A percentile compares a stretch with the other conserved stretches of the same genome.
phyloP scores from a whole-genome alignment of 1,140 invertebrate species.

The Caenorhabditis inopinata region DNA sequence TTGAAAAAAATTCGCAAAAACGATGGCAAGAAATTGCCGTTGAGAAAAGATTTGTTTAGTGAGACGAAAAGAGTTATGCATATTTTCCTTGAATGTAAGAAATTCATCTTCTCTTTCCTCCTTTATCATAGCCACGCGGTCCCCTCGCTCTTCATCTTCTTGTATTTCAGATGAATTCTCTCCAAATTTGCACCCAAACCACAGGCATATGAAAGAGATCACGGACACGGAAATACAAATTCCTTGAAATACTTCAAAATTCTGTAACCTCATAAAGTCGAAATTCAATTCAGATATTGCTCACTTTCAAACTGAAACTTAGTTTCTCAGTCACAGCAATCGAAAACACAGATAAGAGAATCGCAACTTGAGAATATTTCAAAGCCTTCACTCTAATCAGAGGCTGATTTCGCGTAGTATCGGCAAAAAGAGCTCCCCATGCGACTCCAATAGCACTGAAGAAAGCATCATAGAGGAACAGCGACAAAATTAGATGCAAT shows the following conservation, averaged over 20 bases:
- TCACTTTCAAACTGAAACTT: conserved; percentile 64
- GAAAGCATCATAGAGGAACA: conserved; percentile 69
- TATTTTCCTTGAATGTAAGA: not conserved
- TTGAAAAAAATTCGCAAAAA: conserved; percentile 63
- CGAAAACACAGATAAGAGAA: conserved; percentile 58
- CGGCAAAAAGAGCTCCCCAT: conserved; percentile 67
- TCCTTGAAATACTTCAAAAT: conserved; percentile 44
- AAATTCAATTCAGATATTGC: conserved; percentile 53
- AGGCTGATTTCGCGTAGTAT: conserved; percentile 63
- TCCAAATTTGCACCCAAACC: not conserved
- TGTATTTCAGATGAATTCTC: not conserved
- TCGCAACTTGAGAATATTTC: conserved; percentile 64
- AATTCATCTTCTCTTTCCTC: not conserved
- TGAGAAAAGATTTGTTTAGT: conserved; percentile 53
- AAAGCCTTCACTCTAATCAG: conserved; percentile 64
- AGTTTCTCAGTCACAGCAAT: conserved; percentile 60
- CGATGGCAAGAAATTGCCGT: conserved; percentile 55
- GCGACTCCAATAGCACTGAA: conserved; percentile 67
- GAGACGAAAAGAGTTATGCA: not conserved
- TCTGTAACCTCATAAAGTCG: conserved; percentile 33
- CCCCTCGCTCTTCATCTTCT: not conserved
- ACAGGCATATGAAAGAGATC: not conserved
- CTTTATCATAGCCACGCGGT: not conserved
- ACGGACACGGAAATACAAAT: conserved; percentile 16
- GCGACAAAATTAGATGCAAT: conserved; percentile 67